Conservation (phyloP, 1,140 invertebrate species). For the Chrysopa pallens region DNA sequence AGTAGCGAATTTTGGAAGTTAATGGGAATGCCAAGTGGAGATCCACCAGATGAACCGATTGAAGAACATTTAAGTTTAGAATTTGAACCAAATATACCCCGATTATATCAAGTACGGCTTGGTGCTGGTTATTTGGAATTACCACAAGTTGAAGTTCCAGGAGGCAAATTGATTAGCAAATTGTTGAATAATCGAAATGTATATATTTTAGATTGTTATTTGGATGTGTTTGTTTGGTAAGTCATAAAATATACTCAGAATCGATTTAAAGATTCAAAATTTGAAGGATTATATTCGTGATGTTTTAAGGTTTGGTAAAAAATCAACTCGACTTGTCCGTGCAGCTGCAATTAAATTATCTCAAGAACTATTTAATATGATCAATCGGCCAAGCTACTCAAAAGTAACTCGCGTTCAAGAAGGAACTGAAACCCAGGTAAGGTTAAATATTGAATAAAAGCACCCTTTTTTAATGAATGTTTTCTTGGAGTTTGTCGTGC, state of each 20-base stretch:
- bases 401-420: conserved; percentile 77
- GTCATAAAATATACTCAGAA: conserved; percentile 8
- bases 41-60: conserved; percentile 16
- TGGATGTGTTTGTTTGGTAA: conserved; percentile 97
- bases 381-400: conserved; percentile 75
- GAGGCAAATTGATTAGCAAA: conserved; percentile 51
- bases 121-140: conserved; percentile 98
- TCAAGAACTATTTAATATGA: conserved; percentile 86
- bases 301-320: conserved; percentile 84
- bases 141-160: conserved; percentile 80
- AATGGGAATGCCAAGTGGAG: conserved; percentile 34
- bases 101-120: conserved; percentile 84
- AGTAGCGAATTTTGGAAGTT: conserved; percentile 67
- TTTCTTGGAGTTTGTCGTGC: too few relatives aligned
- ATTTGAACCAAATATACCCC: conserved; percentile 56
- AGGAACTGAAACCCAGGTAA: conserved; percentile 56
- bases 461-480: too few relatives aligned
- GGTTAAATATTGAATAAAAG: too few relatives aligned
- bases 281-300: too few relatives aligned
- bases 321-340: conserved; percentile 86
- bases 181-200: conserved; percentile 85
- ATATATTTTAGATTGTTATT: conserved; percentile 90
- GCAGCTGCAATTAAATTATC: conserved; percentile 92
- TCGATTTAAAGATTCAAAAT: not conserved
- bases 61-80: conserved; percentile 69